phyloP scores from a whole-genome alignment of 2,888 invertebrate genomes.

The Anarsia innoxiella region DNA sequence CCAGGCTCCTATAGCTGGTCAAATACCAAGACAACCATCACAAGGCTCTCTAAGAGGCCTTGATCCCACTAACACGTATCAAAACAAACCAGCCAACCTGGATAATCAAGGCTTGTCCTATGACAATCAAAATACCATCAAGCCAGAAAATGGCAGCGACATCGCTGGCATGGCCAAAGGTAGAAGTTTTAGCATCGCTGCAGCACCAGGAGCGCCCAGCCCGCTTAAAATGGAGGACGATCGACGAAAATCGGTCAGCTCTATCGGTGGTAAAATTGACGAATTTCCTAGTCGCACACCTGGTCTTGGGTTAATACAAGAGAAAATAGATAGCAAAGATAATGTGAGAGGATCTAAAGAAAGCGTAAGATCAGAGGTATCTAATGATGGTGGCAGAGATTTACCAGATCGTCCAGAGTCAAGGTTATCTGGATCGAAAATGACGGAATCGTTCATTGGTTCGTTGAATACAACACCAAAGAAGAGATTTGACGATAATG shows the following conservation, averaged over 20 bases:
- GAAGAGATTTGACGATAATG: slow-evolving; percentile 60
- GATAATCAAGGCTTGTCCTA: slow-evolving; percentile 50
- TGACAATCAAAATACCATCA: slow-evolving; percentile 47
- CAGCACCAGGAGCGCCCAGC: slow-evolving; percentile 63
- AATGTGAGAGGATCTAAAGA: slow-evolving; percentile 60
- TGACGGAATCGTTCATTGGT: slow-evolving; percentile 68
- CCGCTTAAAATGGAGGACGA: slow-evolving; percentile 66
- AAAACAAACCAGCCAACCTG: slow-evolving; percentile 64
- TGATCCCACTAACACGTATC: slow-evolving; percentile 44
- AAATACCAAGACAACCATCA: slow-evolving; percentile 58
- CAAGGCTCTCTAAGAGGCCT: slow-evolving; percentile 52
- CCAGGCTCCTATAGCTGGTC: slow-evolving; percentile 29
- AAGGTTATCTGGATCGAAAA: slow-evolving; percentile 60
- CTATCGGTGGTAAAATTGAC: slow-evolving; percentile 58
- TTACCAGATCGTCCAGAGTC: slow-evolving; percentile 59
- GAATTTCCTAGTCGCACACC: slow-evolving; percentile 53
- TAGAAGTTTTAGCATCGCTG: slow-evolving; percentile 71
- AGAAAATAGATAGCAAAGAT: slow-evolving; percentile 62
- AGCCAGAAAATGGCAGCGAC: slow-evolving; percentile 54
- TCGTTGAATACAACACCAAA: slow-evolving; percentile 45
- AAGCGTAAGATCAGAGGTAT: slow-evolving; percentile 51
- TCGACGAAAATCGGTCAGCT: slow-evolving; percentile 66
- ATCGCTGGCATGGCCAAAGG: slow-evolving; percentile 63
- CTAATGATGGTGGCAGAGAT: slow-evolving; percentile 43
- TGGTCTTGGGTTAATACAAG: slow-evolving; percentile 64